Percentiles rank a stretch among this genome's conserved stretches.
Evolutionary conservation across 2,797 vertebrate genomes (phyloP).

Genomic region (Molossus alvarezi): DNA sequence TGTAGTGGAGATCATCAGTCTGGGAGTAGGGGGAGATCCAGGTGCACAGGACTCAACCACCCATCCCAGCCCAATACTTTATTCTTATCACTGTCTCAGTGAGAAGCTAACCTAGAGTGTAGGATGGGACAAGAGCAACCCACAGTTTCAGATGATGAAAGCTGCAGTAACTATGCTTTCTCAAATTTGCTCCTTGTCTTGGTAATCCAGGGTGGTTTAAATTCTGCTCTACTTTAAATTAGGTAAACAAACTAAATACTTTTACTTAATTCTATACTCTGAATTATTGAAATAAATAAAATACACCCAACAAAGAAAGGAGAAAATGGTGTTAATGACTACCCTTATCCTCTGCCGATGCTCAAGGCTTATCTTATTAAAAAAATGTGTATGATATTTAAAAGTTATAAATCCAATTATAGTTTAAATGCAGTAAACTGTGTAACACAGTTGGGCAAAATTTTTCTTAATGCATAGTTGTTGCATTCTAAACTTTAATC

Average conservation of each 20-base stretch:
- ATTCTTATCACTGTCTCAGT: neutral
- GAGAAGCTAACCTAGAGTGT: neutral
- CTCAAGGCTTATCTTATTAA: neutral
- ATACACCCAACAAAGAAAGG: neutral
- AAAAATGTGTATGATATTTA: neutral
- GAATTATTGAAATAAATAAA: neutral
- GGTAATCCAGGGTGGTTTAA: neutral
- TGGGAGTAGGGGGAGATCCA: neutral
- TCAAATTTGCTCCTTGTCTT: neutral
- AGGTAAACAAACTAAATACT: conserved; percentile 12
- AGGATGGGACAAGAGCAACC: neutral
- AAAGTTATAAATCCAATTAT: conserved; percentile 27
- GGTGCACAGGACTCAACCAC: neutral
- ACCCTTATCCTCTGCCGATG: neutral
- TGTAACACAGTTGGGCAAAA: neutral
- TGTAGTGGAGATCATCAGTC: neutral
- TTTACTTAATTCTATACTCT: conserved; percentile 8
- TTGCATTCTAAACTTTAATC: conserved; percentile 29
- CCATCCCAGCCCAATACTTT: neutral
- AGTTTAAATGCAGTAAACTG: neutral
- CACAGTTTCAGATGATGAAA: neutral
- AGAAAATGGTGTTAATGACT: neutral
- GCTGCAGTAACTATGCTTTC: neutral
- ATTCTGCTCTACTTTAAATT: neutral
- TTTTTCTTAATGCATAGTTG: neutral